These are phyloP conservation scores for Sebastes dallii DNA, from an alignment of 2,797 vertebrate species.

Conservation along the genomic window DNA sequence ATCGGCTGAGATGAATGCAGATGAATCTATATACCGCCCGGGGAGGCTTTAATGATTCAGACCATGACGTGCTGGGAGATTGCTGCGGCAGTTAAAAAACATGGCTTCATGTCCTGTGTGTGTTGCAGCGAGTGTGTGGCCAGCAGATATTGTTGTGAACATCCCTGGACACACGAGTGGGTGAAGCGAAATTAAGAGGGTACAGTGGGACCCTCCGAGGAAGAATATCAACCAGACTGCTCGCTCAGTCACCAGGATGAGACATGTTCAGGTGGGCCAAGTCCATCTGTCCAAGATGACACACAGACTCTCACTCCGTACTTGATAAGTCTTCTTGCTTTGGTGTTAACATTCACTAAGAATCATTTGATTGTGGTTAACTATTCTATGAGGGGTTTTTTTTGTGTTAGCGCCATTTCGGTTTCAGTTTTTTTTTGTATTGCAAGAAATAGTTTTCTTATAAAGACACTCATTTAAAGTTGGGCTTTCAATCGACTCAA, in stretches of 20 bases:
- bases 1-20: slow-evolving; percentile 9
- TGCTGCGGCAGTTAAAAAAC: neutral
- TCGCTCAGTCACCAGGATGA: slow-evolving; percentile 44
- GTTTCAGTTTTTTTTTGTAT: neutral
- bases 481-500: neutral
- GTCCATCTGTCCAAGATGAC: slow-evolving; percentile 2
- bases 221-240: slow-evolving; percentile 42
- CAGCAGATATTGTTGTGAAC: slow-evolving; percentile 50
- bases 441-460: neutral
- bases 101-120: slow-evolving; percentile 3
- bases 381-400: neutral
- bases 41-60: slow-evolving; percentile 18
- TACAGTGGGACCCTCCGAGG: slow-evolving; percentile 39
- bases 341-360: neutral
- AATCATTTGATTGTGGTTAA: neutral
- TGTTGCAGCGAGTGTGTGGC: slow-evolving; percentile 1
- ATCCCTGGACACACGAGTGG: slow-evolving; percentile 37
- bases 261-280: slow-evolving; percentile 12
- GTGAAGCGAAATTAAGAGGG: slow-evolving; percentile 22
- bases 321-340: neutral
- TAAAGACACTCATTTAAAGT: neutral
- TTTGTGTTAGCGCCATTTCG: neutral
- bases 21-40: neutral
- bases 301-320: neutral
- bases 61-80: neutral